These are phyloP conservation scores for Papilio demoleus DNA, from an alignment of 2,888 invertebrate species.

Conservation along the genomic window DNA sequence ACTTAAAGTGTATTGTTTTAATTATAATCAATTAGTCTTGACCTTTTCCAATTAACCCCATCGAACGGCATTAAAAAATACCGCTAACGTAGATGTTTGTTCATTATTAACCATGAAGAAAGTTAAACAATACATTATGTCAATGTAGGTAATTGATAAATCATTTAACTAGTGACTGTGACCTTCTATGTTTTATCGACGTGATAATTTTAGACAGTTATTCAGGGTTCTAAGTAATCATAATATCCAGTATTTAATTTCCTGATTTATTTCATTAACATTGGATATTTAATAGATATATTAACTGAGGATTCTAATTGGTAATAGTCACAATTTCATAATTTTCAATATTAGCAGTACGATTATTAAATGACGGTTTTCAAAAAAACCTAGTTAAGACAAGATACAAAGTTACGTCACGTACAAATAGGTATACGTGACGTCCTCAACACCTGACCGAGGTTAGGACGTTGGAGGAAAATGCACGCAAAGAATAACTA, in stretches of 20 bases:
- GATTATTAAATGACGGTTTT: neutral
- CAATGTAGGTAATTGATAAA: neutral
- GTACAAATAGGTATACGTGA: constrained; percentile 23
- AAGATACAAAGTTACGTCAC: constrained; percentile 21
- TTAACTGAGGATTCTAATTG: no score
- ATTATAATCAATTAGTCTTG: neutral
- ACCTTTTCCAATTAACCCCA: neutral
- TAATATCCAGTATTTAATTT: no score
- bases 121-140: neutral
- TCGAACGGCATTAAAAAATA: neutral
- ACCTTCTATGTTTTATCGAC: neutral
- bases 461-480: constrained; percentile 36
- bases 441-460: constrained; percentile 29
- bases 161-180: neutral
- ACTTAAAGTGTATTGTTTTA: neutral
- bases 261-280: neutral
- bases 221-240: neutral
- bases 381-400: neutral
- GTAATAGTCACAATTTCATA: no score
- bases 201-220: neutral
- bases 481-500: constrained; percentile 27
- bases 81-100: neutral
- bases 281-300: neutral
- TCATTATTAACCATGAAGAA: neutral
- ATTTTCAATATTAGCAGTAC: neutral